Conservation (phyloP, 2,797 vertebrate genomes). For the Emys orbicularis region DNA sequence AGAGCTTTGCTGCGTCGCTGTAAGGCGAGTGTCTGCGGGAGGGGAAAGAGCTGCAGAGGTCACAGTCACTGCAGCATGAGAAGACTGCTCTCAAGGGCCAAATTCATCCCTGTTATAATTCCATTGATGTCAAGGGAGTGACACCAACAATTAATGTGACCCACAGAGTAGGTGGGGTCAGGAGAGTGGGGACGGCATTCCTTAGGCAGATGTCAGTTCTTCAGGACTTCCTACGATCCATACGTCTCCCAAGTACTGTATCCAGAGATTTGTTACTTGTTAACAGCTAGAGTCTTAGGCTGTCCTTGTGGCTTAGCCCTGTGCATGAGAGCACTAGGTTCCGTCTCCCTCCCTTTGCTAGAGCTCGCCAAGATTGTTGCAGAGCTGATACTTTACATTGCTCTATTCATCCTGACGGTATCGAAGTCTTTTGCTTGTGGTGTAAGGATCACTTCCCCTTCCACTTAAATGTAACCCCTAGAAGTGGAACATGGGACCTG, state of each 20-base stretch:
- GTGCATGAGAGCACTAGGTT: neutral
- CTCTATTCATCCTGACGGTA: too few relatives aligned
- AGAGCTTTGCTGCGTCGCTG: conserved; percentile 90
- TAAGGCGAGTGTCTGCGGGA: conserved; percentile 81
- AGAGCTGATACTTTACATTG: too few relatives aligned
- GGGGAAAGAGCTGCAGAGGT: neutral
- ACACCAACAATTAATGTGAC: neutral
- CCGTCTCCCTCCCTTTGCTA: neutral
- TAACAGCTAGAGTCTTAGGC: neutral
- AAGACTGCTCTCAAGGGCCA: neutral
- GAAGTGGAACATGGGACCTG: neutral
- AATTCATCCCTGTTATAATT: neutral
- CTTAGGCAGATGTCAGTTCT: neutral
- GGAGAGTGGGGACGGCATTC: neutral
- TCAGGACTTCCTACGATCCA: neutral
- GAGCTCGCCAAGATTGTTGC: neutral
- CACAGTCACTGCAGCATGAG: neutral
- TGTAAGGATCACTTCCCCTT: neutral
- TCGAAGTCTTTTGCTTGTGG: neutral
- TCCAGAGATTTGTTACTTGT: neutral
- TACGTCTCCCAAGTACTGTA: too few relatives aligned
- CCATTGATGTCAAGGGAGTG: neutral
- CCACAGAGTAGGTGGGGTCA: neutral
- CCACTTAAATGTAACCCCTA: neutral
- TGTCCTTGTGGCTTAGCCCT: neutral